Evolutionary conservation across 2,113 vertebrate species (phyloP), one percentile per base, ranked within the genome.

Genomic region (Dromaius novaehollandiae): DNA sequence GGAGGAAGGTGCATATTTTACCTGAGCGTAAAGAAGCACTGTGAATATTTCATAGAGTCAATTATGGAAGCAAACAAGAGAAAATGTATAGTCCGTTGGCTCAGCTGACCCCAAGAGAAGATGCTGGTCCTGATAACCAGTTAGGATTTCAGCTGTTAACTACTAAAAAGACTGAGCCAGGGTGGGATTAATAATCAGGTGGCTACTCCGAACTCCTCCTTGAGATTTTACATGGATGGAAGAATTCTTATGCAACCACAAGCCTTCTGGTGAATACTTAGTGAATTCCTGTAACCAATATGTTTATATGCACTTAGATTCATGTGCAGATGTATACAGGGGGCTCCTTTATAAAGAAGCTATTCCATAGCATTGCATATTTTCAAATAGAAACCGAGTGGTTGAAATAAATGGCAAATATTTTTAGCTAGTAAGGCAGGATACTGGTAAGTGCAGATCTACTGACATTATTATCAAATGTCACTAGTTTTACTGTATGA

Each of bases 41-140:
- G 56, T 93, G 56, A 84, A 51, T 90, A 82, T 94, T 96, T 95
- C 50, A 34, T 86, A 11, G 66, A 66, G 69, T 51, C 76, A 76
- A 1, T 94, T 82, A 73, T 26, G 42, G 70, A 88, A 78, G 51
- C 80, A 82, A 90, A 64, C 6, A 34, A 66, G 65, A 81, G n/a
- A 60, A 88, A 95, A 68, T 17, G 21, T 13, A 6, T 38, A 28
- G 36, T 80, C 71, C 73, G 32, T 94, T 86, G n/a, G 14, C 75
- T 92, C 82, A 79, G 32, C 34, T 89, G 88, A 94, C 75, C 82
- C 66, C 69, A 58, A 42, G 82, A 92, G 76, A 78, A 94, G 80
- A 69, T 32, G 21, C 3, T 0, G 2, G 28, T 89, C n/a, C 73
- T 77, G 38, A 55, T 42, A 78, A 10, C 40, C 15, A 51, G 26